Percentiles rank a stretch among this genome's conserved stretches.
Conservation (phyloP, 2,113 vertebrate genomes). For the Macquaria ambigua region DNA sequence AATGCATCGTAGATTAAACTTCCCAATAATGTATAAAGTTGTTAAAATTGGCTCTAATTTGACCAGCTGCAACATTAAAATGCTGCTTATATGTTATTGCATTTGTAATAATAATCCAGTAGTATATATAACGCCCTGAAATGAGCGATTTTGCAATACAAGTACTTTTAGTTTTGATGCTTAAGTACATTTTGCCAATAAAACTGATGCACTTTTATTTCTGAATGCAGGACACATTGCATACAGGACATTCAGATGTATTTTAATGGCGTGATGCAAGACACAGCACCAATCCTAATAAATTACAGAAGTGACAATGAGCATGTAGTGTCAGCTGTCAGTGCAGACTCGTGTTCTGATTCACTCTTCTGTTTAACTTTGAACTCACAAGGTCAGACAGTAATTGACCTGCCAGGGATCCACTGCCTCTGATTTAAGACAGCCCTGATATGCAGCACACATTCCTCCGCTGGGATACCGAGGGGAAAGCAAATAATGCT, state of each 20-base stretch:
- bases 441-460: conserved; percentile 8
- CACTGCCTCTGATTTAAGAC: conserved; percentile 65
- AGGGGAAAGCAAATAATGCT: conserved; percentile 32
- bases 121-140: too few relatives aligned
- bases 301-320: conserved; percentile 5
- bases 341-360: conserved; percentile 19
- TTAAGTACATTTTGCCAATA: too few relatives aligned
- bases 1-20: too few relatives aligned
- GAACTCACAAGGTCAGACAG: conserved; percentile 64
- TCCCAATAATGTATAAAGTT: too few relatives aligned
- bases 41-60: too few relatives aligned
- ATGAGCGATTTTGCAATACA: too few relatives aligned
- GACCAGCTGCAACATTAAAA: too few relatives aligned
- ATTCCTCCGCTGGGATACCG: conserved; percentile 31
- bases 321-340: conserved; percentile 23
- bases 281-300: background rate
- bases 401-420: conserved; percentile 72
- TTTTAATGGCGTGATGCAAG: background rate
- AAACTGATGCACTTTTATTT: too few relatives aligned
- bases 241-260: background rate
- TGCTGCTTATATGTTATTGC: too few relatives aligned
- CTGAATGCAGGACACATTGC: too few relatives aligned
- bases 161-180: too few relatives aligned
- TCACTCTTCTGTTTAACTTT: conserved; percentile 48
- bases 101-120: too few relatives aligned